Base-by-base conservation (phyloP, 2,888 invertebrate species). In the Ischnus inquisitorius region DNA sequence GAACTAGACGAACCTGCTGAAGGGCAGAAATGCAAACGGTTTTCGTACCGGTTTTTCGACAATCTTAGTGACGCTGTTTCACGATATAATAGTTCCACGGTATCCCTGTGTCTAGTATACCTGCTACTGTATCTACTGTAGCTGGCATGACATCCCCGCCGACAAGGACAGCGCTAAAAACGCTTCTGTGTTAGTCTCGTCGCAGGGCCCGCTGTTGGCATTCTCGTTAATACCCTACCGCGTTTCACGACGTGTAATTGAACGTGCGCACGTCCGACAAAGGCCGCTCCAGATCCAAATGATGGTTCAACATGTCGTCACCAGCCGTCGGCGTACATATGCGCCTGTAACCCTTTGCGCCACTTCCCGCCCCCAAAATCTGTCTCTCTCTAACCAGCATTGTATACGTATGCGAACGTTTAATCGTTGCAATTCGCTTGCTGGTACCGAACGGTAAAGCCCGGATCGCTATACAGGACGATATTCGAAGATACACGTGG, bases 271-370 rank as follows among this genome's bases (percentile, higher is more conserved):
- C 82, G 80, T 72, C 51, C 79, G 80, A 87, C 88, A 87, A 71
- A 88, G 86, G 75, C 67, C 69, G 60, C 83, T 84, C 75, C 85
- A 83, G 83, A 90, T 87, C 85, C 86, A 87, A 86, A 88, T 87
- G 88, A 86, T 89, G 87, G 88, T 89, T 89, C 87, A 89, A 89
- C 87, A 82, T 87, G 86, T 88, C 88, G 85, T 88, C 89, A 85
- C 85, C 85, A 85, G 82, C 85, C 83, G 65, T 85, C 75, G 86
- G 77, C 81, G 77, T 85, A 84, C 86, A 14, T 64, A 77, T 76
- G 48, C 60, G 39, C 74, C 60, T 41, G 39, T n/a, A 43, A 48
- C 57, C 22, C 76, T 76, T 69, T 22, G 48, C 14, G 48, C 14
- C 46, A 19, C 68, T 19, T 51, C 51, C 28, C 25, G 10, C 51